phyloP scores from a whole-genome alignment of 2,797 vertebrate species.

The Distichodus sexfasciatus region DNA sequence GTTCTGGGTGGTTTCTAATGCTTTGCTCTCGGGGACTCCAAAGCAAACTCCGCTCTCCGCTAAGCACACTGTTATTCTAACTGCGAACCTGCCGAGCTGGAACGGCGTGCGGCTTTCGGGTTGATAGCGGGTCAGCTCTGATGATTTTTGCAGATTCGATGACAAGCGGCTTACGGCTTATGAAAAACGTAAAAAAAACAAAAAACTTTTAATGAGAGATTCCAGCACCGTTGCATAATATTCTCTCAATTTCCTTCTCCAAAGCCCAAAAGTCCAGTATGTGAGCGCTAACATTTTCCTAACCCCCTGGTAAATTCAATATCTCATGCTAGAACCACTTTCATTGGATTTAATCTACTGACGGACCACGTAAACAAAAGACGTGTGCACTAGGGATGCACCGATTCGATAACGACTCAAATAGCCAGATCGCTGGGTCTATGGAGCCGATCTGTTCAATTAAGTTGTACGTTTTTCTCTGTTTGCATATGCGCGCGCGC shows the following conservation, averaged over 20 bases:
- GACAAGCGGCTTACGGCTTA: slow-evolving; percentile 33
- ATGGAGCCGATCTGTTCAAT: too few species aligned
- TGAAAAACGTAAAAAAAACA: slow-evolving; percentile 27
- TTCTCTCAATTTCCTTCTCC: slow-evolving; percentile 17
- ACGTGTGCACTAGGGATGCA: not conserved
- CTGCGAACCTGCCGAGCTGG: slow-evolving; percentile 24
- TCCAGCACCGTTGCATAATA: slow-evolving; percentile 38
- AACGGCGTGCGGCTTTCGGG: not conserved
- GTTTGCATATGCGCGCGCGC: too few species aligned
- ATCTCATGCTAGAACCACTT: not conserved
- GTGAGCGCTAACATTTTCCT: not conserved
- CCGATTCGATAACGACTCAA: too few species aligned
- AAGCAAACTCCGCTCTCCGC: slow-evolving; percentile 38
- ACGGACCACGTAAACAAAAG: not conserved
- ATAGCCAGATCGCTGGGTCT: too few species aligned
- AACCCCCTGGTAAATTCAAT: not conserved
- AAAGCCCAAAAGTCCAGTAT: slow-evolving; percentile 19
- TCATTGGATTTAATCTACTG: not conserved
- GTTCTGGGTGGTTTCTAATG: slow-evolving; percentile 35
- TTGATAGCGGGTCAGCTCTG: slow-evolving; percentile 19
- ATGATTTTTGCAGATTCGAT: slow-evolving; percentile 44
- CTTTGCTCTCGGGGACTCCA: slow-evolving; percentile 33
- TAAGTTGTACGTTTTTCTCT: too few species aligned
- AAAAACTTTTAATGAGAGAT: slow-evolving; percentile 38
- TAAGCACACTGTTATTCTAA: slow-evolving; percentile 44